A percentile compares a stretch with the other conserved stretches of the same genome.
phyloP scores from a whole-genome alignment of 2,888 invertebrate genomes.

The Rhyacophila evoluta region DNA sequence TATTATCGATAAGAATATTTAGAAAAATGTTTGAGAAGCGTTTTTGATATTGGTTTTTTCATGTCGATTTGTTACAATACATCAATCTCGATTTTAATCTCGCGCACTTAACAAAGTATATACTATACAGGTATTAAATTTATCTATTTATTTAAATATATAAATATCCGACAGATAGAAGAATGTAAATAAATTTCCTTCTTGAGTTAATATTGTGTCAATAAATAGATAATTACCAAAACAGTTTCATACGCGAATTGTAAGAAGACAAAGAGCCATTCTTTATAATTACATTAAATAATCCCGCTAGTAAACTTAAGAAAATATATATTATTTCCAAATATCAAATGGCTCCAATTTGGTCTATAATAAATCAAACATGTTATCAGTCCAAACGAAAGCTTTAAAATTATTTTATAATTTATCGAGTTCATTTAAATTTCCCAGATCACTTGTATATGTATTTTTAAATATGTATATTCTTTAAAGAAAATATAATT shows the following conservation, averaged over 20 bases:
- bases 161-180: neutral
- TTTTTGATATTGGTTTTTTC: constrained; percentile 20
- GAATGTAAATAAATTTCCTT: neutral
- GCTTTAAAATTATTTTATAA: too few species aligned
- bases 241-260: neutral
- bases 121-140: neutral
- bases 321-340: neutral
- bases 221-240: neutral
- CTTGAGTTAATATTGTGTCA: neutral
- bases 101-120: neutral
- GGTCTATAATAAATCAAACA: too few species aligned
- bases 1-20: too few species aligned
- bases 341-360: too few species aligned
- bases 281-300: neutral
- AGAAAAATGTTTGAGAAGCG: neutral
- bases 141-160: neutral
- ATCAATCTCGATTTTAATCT: constrained; percentile 45
- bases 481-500: too few species aligned
- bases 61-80: constrained; percentile 45
- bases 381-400: too few species aligned
- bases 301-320: neutral
- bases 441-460: too few species aligned
- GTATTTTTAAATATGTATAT: too few species aligned
- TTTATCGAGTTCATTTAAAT: too few species aligned
- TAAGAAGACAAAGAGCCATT: neutral